These are phyloP conservation scores for Agriotes lineatus DNA, from an alignment of 2,888 invertebrate species.

Conservation along the genomic window DNA sequence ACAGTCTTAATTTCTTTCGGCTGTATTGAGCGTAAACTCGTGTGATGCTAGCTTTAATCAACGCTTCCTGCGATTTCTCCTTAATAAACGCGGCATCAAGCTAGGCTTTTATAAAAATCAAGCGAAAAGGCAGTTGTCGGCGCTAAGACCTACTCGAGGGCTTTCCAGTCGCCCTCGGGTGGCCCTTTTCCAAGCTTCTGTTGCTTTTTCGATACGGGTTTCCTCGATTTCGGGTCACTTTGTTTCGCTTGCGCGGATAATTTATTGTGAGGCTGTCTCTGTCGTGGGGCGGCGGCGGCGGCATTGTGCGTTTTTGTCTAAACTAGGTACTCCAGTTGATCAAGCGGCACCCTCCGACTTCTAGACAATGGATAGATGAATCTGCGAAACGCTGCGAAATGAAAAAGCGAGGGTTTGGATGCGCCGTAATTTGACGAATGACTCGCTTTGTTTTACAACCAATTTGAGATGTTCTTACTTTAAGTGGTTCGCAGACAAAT, in stretches of 20 bases:
- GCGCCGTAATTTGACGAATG: slow-evolving; percentile 32
- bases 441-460: slow-evolving; percentile 32
- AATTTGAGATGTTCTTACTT: slow-evolving; percentile 28
- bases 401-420: slow-evolving; percentile 22
- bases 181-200: not conserved
- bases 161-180: not conserved
- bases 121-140: slow-evolving; percentile 6
- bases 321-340: slow-evolving; percentile 35
- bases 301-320: slow-evolving; percentile 29
- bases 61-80: no score
- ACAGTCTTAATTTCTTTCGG: no score
- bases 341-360: slow-evolving; percentile 34
- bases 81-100: not conserved
- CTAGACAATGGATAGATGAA: slow-evolving; percentile 38
- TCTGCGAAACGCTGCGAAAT: slow-evolving; percentile 22
- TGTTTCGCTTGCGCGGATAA: slow-evolving; percentile 8
- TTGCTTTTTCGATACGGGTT: not conserved
- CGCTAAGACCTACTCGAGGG: slow-evolving; percentile 1
- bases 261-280: slow-evolving; percentile 19
- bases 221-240: not conserved
- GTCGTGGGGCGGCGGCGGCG: slow-evolving; percentile 6
- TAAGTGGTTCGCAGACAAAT: slow-evolving; percentile 18
- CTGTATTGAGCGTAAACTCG: no score
- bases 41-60: no score
- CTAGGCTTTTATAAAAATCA: slow-evolving; percentile 5